A percentile compares a stretch with the other conserved stretches of the same genome.
Conservation (phyloP, 2,113 vertebrate genomes). For the Australoheros scitulus region DNA sequence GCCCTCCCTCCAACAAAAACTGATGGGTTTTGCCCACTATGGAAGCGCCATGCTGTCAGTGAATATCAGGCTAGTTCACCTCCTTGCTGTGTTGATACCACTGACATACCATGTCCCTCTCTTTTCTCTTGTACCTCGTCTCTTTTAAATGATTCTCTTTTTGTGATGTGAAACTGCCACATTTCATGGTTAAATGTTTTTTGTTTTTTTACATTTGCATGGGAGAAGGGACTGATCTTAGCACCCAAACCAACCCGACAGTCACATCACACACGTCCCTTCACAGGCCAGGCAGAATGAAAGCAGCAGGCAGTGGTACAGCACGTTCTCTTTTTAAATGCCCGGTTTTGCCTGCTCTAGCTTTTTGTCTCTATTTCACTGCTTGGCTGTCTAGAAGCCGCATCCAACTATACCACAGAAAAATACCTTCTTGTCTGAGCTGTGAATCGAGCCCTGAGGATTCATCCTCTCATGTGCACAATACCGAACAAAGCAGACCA, state of each 20-base stretch:
- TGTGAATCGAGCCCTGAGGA: slow-evolving; percentile 59
- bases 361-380: slow-evolving; percentile 13
- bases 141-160: slow-evolving; percentile 16
- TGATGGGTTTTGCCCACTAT: slow-evolving; percentile 45
- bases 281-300: slow-evolving; percentile 23
- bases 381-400: slow-evolving; percentile 8
- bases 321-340: slow-evolving; percentile 3
- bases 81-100: slow-evolving; percentile 59
- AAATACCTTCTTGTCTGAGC: slow-evolving; percentile 52
- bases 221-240: slow-evolving; percentile 16
- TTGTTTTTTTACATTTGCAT: neutral
- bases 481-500: slow-evolving; percentile 61
- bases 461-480: slow-evolving; percentile 62
- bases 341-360: neutral
- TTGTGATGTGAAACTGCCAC: neutral
- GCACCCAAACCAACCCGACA: neutral
- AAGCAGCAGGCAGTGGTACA: slow-evolving; percentile 6
- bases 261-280: slow-evolving; percentile 15
- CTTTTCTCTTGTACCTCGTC: slow-evolving; percentile 6
- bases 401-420: slow-evolving; percentile 22
- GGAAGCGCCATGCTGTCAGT: slow-evolving; percentile 56
- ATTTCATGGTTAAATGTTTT: slow-evolving; percentile 13
- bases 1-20: slow-evolving; percentile 20
- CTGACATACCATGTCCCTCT: slow-evolving; percentile 6
- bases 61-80: slow-evolving; percentile 51